A percentile compares a stretch with the other conserved stretches of the same genome.
Conservation (phyloP, 2,113 vertebrate genomes). For the Vulpes vulpes region DNA sequence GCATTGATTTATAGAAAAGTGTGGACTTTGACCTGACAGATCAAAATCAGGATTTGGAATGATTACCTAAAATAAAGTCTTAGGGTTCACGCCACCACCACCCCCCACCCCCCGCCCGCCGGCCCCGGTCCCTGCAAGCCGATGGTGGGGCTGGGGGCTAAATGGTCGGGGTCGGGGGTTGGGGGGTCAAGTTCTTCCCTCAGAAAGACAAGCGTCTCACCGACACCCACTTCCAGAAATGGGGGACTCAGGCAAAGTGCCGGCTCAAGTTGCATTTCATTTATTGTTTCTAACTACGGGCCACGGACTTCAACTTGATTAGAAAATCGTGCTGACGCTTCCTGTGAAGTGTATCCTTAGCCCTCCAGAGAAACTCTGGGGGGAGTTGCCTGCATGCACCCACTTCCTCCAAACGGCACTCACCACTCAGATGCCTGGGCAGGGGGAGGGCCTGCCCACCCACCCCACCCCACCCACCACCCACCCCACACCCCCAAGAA, state of each 20-base stretch:
- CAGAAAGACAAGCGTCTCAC: slow-evolving; percentile 74
- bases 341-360: neutral
- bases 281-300: slow-evolving; percentile 74
- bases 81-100: neutral
- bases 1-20: slow-evolving; percentile 72
- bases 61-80: slow-evolving; percentile 80
- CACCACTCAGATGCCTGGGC: neutral
- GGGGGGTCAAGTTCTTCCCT: slow-evolving; percentile 77
- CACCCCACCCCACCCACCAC: too few species aligned
- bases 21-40: slow-evolving; percentile 73
- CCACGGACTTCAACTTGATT: slow-evolving; percentile 73
- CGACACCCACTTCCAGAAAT: slow-evolving; percentile 78
- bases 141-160: slow-evolving; percentile 52
- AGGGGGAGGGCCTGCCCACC: neutral
- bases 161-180: slow-evolving; percentile 48
- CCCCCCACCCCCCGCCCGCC: too few species aligned
- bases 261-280: slow-evolving; percentile 66
- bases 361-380: neutral
- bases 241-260: slow-evolving; percentile 62
- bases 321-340: slow-evolving; percentile 47
- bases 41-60: slow-evolving; percentile 81
- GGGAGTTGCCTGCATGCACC: neutral
- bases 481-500: neutral
- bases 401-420: neutral
- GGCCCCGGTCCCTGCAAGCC: slow-evolving; percentile 41